Evolutionary conservation across 2,797 vertebrate species (phyloP), one percentile per base, ranked within the genome.

Genomic region (Microctenopoma steveboyesi): DNA sequence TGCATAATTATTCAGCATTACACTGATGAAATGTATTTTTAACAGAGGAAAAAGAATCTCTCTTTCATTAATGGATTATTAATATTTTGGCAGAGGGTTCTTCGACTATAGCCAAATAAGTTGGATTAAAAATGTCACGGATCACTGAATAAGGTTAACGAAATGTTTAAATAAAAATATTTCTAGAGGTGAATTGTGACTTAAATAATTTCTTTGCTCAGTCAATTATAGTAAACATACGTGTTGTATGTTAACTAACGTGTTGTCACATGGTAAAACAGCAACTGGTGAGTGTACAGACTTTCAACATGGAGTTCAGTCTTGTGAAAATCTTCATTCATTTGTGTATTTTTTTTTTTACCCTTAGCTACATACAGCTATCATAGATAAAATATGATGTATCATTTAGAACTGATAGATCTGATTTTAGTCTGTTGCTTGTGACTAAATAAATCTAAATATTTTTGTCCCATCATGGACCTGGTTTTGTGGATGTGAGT

Each of bases 401-500:
- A 9, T 46, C 3, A 46, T 46, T 46, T n/a, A 18, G 16, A 15
- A 9, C 45, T n/a, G 16, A 18, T 3, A 8, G 16, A 46, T 46
- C 43, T 8, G 30, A 33, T 33, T 33, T 33, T 7, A 33, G 45
- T 18, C 0, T n/a, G n/a, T 46, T 40, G 27, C 57, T 7, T 54
- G 58, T 15, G 51, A 57, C 47, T 69, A 64, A 62, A 55, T 45
- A 42, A 7, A 59, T 55, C n/a, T 46, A 15, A 28, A 11, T 37
- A 48, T 8, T 45, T 64, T 11, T 33, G 46, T 42, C 3, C 16
- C 28, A 30, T 30, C 28, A 30, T 30, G 5, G 28, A 30, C 28
- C 4, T 25, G 10, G 35, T 58, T 22, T 28, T 27, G 40, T 53
- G 18, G 30, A 45, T 55, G 11, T 45, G 1, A 42, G 28, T 15